Percentiles rank a stretch among this genome's conserved stretches.
These are phyloP conservation scores for Ormyrus nitidulus DNA, from an alignment of 2,888 invertebrate species.

Conservation along the genomic window DNA sequence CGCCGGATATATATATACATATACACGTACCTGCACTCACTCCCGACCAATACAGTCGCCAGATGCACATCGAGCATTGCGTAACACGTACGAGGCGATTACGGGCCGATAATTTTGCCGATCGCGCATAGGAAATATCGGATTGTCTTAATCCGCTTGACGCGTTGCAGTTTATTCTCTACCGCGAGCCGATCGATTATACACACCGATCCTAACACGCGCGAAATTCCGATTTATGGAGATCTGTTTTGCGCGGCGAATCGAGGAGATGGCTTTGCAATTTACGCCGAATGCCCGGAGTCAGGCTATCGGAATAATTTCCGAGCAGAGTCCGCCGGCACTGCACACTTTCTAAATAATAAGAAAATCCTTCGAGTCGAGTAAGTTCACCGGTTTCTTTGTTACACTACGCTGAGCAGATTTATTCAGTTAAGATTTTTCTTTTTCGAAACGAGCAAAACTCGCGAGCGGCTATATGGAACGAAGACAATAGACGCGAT, in stretches of 20 bases:
- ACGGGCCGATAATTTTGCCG: background rate
- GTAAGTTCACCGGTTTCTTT: constrained; percentile 22
- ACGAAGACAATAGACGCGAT: background rate
- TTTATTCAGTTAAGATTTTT: constrained; percentile 26
- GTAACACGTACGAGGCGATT: constrained; percentile 16
- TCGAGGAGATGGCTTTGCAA: background rate
- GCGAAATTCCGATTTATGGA: too few species aligned
- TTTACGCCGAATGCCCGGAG: constrained; percentile 20
- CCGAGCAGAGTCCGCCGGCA: constrained; percentile 2
- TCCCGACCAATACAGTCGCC: background rate
- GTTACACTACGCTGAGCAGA: constrained; percentile 30
- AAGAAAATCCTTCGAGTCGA: constrained; percentile 26
- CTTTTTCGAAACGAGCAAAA: constrained; percentile 9
- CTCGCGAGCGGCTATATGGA: background rate
- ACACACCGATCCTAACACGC: background rate
- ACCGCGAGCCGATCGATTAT: constrained; percentile 13
- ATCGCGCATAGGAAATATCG: constrained; percentile 7
- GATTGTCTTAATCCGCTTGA: constrained; percentile 28
- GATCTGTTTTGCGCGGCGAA: background rate
- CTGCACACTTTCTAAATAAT: constrained; percentile 42
- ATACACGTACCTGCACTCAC: background rate
- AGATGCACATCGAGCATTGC: background rate
- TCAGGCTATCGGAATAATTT: constrained; percentile 28
- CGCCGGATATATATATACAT: too few species aligned
- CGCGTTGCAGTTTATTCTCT: constrained; percentile 21